A percentile compares a stretch with the other conserved stretches of the same genome.
Evolutionary conservation across 2,888 invertebrate genomes (phyloP).

Genomic region (Epirrita christyi): DNA sequence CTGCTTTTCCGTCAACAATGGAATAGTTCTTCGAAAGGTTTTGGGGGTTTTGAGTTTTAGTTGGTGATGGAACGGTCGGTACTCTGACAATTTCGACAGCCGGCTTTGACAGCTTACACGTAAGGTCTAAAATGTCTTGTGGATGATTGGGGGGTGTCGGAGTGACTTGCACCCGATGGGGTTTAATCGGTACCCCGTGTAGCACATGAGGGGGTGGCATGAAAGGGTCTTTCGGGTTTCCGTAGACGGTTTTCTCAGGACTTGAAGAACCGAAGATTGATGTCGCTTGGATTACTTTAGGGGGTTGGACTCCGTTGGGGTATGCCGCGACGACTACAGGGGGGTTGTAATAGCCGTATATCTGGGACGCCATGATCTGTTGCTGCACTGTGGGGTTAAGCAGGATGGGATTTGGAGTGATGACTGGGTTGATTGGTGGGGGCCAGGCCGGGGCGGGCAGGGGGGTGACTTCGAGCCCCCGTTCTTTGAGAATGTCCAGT

Average conservation of each 20-base stretch:
- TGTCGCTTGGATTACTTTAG: constrained; percentile 86
- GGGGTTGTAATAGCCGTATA: constrained; percentile 20
- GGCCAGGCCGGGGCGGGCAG: constrained; percentile 69
- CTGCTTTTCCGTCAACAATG: constrained; percentile 67
- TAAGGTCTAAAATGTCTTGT: constrained; percentile 87
- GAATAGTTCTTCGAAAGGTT: constrained; percentile 79
- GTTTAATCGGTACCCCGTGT: constrained; percentile 72
- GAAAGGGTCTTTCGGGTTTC: constrained; percentile 89
- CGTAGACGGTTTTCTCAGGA: constrained; percentile 87
- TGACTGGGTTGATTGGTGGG: constrained; percentile 38
- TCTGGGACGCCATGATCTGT: constrained; percentile 65
- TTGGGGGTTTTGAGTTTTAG: constrained; percentile 66
- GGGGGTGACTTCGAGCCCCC: constrained; percentile 90
- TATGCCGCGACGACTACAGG: constrained; percentile 45
- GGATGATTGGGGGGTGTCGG: constrained; percentile 57
- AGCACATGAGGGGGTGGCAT: constrained; percentile 81
- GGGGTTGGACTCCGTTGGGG: constrained; percentile 67
- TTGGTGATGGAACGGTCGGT: constrained; percentile 61
- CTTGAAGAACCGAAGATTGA: constrained; percentile 86
- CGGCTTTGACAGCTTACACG: constrained; percentile 78
- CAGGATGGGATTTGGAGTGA: constrained; percentile 53
- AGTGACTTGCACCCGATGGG: constrained; percentile 45
- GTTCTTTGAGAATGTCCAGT: constrained; percentile 89
- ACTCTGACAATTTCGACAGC: constrained; percentile 86
- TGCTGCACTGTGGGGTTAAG: constrained; percentile 72